Conservation (phyloP, 2,113 vertebrate species). For the Podilymbus podiceps region DNA sequence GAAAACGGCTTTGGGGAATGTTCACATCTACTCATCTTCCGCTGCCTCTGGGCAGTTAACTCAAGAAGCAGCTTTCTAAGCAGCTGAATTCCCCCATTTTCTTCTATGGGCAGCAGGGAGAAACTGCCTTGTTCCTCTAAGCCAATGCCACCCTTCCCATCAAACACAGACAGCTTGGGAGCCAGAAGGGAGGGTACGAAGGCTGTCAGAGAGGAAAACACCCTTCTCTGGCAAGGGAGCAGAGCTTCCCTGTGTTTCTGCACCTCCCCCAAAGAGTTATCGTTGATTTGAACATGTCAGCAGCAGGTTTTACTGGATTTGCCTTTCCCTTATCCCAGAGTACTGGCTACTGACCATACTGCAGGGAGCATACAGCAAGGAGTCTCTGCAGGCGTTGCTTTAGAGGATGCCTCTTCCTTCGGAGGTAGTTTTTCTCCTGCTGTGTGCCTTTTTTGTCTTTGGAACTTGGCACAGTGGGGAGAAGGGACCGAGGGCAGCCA, state of each 20-base stretch:
- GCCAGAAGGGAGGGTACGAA: background rate
- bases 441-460: background rate
- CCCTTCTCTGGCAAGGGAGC: background rate
- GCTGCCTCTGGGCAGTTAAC: background rate
- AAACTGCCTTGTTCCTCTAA: background rate
- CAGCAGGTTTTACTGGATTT: background rate
- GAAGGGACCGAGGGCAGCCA: background rate
- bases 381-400: background rate
- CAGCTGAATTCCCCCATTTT: background rate
- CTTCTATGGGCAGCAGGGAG: background rate
- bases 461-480: background rate
- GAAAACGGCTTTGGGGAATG: background rate
- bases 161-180: background rate
- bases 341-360: background rate
- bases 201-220: background rate
- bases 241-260: background rate
- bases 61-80: background rate
- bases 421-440: background rate
- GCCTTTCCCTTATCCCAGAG: background rate
- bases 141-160: background rate
- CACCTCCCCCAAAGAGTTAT: background rate
- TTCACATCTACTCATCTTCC: background rate
- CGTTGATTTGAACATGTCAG: background rate
- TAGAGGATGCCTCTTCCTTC: background rate
- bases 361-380: background rate